Percentiles rank a stretch among this genome's conserved stretches.
Conservation (phyloP, 2,113 vertebrate genomes). For the Dissostichus mawsoni region DNA sequence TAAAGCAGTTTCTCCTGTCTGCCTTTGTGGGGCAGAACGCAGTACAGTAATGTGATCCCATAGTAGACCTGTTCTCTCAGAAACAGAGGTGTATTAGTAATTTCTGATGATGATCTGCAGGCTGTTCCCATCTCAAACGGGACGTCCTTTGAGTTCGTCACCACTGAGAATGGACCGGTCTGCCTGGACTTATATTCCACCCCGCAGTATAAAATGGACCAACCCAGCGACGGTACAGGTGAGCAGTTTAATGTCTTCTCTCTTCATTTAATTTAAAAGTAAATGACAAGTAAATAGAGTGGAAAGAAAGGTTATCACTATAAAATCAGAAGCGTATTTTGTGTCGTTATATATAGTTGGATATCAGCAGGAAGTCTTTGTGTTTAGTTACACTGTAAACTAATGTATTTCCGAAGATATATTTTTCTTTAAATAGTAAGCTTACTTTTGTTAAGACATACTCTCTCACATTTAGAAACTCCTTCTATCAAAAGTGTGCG, state of each 20-base stretch:
- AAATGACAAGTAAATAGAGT: not conserved
- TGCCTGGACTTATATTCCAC: conserved; percentile 92
- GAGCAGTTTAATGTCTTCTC: conserved; percentile 19
- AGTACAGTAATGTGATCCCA: not conserved
- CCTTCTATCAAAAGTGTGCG: too few species aligned
- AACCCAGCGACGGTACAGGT: conserved; percentile 83
- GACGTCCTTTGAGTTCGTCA: conserved; percentile 91
- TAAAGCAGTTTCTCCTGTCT: conserved; percentile 29
- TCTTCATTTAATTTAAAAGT: not conserved
- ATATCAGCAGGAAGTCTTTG: too few species aligned
- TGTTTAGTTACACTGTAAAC: too few species aligned
- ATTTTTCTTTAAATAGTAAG: too few species aligned
- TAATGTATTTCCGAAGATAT: too few species aligned
- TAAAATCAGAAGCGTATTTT: too few species aligned
- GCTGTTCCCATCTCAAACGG: conserved; percentile 91
- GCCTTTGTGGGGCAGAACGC: conserved; percentile 43
- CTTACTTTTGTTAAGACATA: too few species aligned
- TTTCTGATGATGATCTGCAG: conserved; percentile 73
- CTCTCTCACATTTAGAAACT: too few species aligned
- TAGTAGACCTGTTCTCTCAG: not conserved
- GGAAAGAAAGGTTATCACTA: too few species aligned
- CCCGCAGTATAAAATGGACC: conserved; percentile 93
- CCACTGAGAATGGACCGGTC: conserved; percentile 91
- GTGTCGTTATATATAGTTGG: too few species aligned
- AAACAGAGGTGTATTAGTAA: not conserved